Percentiles rank a stretch among this genome's conserved stretches.
These are phyloP conservation scores for Onthophagus sagittarius DNA, from an alignment of 2,888 invertebrate species.

Conservation along the genomic window DNA sequence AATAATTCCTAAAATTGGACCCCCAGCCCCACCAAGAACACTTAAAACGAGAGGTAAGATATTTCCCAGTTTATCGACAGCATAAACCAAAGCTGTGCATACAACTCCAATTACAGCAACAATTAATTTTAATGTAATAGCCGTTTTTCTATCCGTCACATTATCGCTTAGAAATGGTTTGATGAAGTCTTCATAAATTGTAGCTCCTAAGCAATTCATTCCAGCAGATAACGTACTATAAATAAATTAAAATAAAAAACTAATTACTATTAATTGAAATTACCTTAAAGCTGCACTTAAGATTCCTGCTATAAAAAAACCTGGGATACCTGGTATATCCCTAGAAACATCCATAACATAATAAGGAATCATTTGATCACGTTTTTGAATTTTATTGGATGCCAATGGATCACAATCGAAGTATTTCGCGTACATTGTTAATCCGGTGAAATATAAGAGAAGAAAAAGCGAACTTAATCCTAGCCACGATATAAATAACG, in stretches of 20 bases:
- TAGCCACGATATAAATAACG: no score
- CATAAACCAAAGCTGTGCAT: constrained; percentile 68
- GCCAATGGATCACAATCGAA: constrained; percentile 60
- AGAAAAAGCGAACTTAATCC: no score
- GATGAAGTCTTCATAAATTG: constrained; percentile 63
- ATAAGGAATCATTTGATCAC: constrained; percentile 58
- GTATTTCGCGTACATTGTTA: constrained; percentile 60
- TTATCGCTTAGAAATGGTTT: constrained; percentile 52
- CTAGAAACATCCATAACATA: constrained; percentile 65
- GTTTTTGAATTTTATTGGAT: constrained; percentile 53
- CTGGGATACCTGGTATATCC: constrained; percentile 64
- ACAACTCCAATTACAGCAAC: constrained; percentile 56
- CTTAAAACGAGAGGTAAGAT: constrained; percentile 62
- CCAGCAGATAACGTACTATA: constrained; percentile 61
- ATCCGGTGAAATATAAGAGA: no score
- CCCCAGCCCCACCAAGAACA: constrained; percentile 60
- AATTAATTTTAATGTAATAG: constrained; percentile 57
- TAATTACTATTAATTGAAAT: no score
- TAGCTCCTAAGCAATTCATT: constrained; percentile 62
- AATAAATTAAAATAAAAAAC: not conserved
- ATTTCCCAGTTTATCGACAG: constrained; percentile 60
- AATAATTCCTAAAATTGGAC: constrained; percentile 63
- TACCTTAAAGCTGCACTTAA: constrained; percentile 67
- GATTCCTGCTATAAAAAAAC: constrained; percentile 67
- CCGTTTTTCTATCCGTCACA: constrained; percentile 53